Base-by-base conservation (phyloP, 2,113 vertebrate species). In the Hippocampus guttulatus region DNA sequence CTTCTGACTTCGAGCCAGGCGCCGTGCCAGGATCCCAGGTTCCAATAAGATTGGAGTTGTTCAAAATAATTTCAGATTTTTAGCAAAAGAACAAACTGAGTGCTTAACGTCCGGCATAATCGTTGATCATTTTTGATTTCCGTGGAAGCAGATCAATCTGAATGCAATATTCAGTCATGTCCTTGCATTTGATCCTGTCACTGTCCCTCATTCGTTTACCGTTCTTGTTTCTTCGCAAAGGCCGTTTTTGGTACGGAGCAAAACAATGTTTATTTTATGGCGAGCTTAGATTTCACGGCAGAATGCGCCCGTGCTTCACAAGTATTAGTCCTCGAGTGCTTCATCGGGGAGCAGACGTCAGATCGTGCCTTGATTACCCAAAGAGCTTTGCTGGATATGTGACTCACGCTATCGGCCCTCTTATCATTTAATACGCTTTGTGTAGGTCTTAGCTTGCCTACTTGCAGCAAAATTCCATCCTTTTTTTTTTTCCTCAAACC, bases 341-440 rank as follows among this genome's bases (percentile, higher is more conserved):
- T 81, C 72, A 78, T 79, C 77, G 62, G 77, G 58, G 73, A 65
- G 64, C 74, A 75, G 43, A 41, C 2, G 52, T 78, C 74, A 76
- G 71, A 77, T 81, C 47, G 72, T 47, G 71, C 61, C 71, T 75
- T 64, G 68, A 69, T 83, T 77, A 70, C 40, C 60, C 7, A 11
- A 49, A 69, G 71, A 71, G 65, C 75, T 77, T 71, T 68, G 41
- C 84, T 68, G 73, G 58, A 52, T 81, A 51, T 73, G 62, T 70
- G 70, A 62, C 64, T 75, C 61, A 14, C 23, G 54, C 38, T 75
- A 81, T 84, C 77, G 75, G 57, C 65, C 67, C 63, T 43, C 71
- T 88, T 84, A 82, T 84, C 81, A 74, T 84, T 80, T 83, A 79
- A 82, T 82, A 77, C 70, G 57, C 74, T 82, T 82, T 84, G 74